Evolutionary conservation across 2,113 vertebrate genomes (phyloP), one percentile per base, ranked within the genome.

Genomic region (Anoplopoma fimbria): DNA sequence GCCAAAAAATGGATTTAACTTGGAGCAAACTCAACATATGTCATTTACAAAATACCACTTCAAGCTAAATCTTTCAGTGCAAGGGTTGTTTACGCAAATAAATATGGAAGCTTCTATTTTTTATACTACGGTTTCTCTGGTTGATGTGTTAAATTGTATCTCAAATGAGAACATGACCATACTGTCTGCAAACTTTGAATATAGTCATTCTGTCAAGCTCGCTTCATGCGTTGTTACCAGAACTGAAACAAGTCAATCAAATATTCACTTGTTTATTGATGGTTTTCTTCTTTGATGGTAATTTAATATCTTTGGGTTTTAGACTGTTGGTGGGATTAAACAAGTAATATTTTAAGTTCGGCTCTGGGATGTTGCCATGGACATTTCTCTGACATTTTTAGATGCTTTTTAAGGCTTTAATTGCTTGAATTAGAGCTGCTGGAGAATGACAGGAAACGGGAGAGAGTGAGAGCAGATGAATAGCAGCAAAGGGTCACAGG

Each of bases 11-110:
- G n/a, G 3, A 5, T 38, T 65, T 49, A 12, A 61, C 23, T 29
- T 42, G 31, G 19, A 33, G 25, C 1, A 23, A 55, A 81, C 69
- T 29, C 23, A 19, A 33, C 36, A 21, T 78, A 2, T 57, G 23
- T 47, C 27, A 29, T 29, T 4, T 9, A 19, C 8, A 21, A 31
- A 82, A 38, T 9, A 21, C 19, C 38, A 17, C 9, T 12, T 25
- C 9, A 40, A 47, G 13, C 33, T 14, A n/a, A 15, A 69, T n/a
- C 10, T 34, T 25, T 57, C 25, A 47, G 3, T 70, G 27, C 33
- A 27, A 33, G n/a, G 69, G 23, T 9, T 47, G 23, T 40, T 75
- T 27, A 64, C 27, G 27, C 29, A 60, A 69, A 75, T 57, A 79
- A 45, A 62, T 31, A 45, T 19, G 47, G 4, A 15, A 29, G 13